These are phyloP conservation scores for Syngnathus typhle DNA, from an alignment of 2,113 vertebrate genomes.

Conservation along the genomic window DNA sequence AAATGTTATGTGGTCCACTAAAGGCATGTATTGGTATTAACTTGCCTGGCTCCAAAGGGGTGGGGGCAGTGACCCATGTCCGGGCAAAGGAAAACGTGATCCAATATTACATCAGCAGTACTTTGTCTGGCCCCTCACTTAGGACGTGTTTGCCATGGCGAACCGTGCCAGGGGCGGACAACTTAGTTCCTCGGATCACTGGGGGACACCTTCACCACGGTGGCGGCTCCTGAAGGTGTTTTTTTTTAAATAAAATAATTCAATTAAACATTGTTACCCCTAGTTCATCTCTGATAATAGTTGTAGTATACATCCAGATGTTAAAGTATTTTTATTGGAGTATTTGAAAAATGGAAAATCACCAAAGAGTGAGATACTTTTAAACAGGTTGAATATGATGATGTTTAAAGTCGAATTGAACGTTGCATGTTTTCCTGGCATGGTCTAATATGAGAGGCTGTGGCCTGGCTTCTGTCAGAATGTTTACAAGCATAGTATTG, in stretches of 20 bases:
- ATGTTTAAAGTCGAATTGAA: conserved; percentile 27
- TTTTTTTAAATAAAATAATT: neutral
- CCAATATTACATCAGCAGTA: too few species aligned
- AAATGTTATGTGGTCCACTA: too few species aligned
- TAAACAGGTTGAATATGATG: conserved; percentile 24
- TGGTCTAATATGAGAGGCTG: conserved; percentile 31
- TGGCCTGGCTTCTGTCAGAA: conserved; percentile 55
- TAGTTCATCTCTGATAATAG: neutral
- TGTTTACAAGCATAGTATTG: conserved; percentile 49
- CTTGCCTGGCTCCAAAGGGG: too few species aligned
- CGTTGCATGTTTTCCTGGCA: conserved; percentile 18
- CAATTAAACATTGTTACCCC: neutral
- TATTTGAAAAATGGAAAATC: neutral
- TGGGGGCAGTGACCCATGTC: too few species aligned
- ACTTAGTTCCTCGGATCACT: too few species aligned
- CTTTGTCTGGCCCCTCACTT: too few species aligned
- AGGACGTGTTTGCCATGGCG: too few species aligned
- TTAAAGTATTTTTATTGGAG: neutral
- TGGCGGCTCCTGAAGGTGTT: too few species aligned
- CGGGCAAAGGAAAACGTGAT: too few species aligned
- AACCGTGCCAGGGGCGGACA: too few species aligned
- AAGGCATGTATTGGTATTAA: too few species aligned
- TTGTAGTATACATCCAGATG: conserved; percentile 2
- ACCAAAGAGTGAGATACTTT: conserved; percentile 22
- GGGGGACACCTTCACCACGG: too few species aligned